Base-by-base conservation (phyloP, 2,113 vertebrate species). In the Lasiurus borealis region DNA sequence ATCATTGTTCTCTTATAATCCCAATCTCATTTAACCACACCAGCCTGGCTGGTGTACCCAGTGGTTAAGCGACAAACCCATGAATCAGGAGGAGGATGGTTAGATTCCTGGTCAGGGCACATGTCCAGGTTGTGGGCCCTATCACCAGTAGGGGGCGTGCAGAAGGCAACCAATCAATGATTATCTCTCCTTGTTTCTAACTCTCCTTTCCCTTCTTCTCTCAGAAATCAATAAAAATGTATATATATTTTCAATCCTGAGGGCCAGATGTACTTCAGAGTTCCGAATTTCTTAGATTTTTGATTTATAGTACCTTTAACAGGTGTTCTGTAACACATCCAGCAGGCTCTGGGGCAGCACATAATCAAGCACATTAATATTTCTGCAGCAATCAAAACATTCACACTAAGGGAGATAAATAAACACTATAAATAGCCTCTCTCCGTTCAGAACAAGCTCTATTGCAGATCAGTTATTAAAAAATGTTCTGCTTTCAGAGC, bases 391-490 rank as follows among this genome's bases (percentile, higher is more conserved):
- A 96, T 97, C 82, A 95, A 96, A 97, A 93, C 88, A 95, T 85
- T 95, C 95, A 92, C 90, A 76, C 77, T 69, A 90, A 93, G 88
- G 59, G 88, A 68, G 34, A 95, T 95, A 97, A 95, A 97, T 94
- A 96, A 91, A 95, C 29, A 82, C 88, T 95, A 96, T 95, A 95
- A 95, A 97, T 97, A 97, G 85, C 8, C n/a, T 96, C 59, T 88
- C 84, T 93, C 27, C 88, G 78, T 86, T 93, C 62, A 83, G 95
- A 85, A 90, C 68, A 92, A 82, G 36, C n/a, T 85, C 85, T 69
- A 27, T 77, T 92, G 50, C 40, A 95, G 90, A 88, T 92, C 27
- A 31, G 29, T 76, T 94, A 77, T 25, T 66, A 36, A 87, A 90
- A 92, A 89, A 73, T 50, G 48, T 78, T 87, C 77, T 90, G 23